These are phyloP conservation scores for Syrmaticus mikado DNA, from an alignment of 2,113 vertebrate genomes.

Conservation along the genomic window DNA sequence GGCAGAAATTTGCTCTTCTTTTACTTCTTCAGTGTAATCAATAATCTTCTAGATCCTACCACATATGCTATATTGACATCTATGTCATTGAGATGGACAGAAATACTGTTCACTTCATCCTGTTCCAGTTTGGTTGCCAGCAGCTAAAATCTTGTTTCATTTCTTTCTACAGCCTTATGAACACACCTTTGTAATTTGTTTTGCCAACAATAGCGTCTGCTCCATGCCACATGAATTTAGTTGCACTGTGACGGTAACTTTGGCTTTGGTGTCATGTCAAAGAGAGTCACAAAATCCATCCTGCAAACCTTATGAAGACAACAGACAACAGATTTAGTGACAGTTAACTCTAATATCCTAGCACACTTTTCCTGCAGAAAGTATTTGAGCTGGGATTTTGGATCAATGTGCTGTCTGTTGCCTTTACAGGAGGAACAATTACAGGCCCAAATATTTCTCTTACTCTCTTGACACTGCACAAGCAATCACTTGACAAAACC, in stretches of 20 bases:
- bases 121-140: conserved; percentile 15
- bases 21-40: background rate
- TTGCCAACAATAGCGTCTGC: background rate
- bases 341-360: background rate
- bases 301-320: background rate
- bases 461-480: background rate
- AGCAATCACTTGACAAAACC: background rate
- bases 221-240: background rate
- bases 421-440: background rate
- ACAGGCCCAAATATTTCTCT: background rate
- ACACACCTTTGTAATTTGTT: conserved; percentile 11
- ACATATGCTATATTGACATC: background rate
- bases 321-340: background rate
- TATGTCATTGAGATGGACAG: background rate
- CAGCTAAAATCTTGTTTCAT: background rate
- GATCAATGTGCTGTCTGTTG: background rate
- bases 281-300: background rate
- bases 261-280: background rate
- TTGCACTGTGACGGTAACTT: background rate
- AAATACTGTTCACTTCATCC: conserved; percentile 3
- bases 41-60: background rate
- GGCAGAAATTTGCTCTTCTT: background rate
- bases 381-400: background rate
- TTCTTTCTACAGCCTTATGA: conserved; percentile 14
- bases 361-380: background rate